These are phyloP conservation scores for Cylloceria caligata DNA, from an alignment of 2,888 invertebrate species.

Conservation along the genomic window DNA sequence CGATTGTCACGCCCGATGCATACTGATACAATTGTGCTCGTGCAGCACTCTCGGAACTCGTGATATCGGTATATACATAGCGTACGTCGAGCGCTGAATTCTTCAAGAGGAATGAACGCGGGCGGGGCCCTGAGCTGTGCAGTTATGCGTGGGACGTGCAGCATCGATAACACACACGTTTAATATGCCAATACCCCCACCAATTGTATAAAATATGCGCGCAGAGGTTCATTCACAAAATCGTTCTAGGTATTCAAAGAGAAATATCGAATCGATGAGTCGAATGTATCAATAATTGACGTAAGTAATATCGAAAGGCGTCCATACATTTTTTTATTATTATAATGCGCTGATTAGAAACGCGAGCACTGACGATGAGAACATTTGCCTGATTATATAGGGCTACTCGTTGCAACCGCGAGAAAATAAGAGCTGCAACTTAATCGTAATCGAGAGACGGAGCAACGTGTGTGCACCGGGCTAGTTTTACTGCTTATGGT, in stretches of 20 bases:
- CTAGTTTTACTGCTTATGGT: slow-evolving; percentile 31
- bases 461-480: neutral
- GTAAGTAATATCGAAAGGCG: slow-evolving; percentile 17
- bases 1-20: slow-evolving; percentile 68
- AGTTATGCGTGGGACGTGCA: slow-evolving; percentile 61
- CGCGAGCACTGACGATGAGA: slow-evolving; percentile 21
- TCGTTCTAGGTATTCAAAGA: neutral
- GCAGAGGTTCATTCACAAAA: slow-evolving; percentile 23
- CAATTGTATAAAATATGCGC: neutral
- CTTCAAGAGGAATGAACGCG: slow-evolving; percentile 19
- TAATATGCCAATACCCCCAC: slow-evolving; percentile 25
- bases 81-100: slow-evolving; percentile 7
- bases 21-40: slow-evolving; percentile 65
- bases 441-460: slow-evolving; percentile 52
- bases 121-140: slow-evolving; percentile 63
- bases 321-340: slow-evolving; percentile 2
- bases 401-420: slow-evolving; percentile 20
- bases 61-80: neutral
- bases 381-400: slow-evolving; percentile 32
- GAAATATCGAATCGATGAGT: slow-evolving; percentile 36
- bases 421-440: slow-evolving; percentile 49
- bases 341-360: slow-evolving; percentile 41
- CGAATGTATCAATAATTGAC: slow-evolving; percentile 49
- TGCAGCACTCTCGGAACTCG: slow-evolving; percentile 34
- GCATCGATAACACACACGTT: slow-evolving; percentile 61